Conservation (phyloP, 2,113 vertebrate genomes). For the Rynchops niger region DNA sequence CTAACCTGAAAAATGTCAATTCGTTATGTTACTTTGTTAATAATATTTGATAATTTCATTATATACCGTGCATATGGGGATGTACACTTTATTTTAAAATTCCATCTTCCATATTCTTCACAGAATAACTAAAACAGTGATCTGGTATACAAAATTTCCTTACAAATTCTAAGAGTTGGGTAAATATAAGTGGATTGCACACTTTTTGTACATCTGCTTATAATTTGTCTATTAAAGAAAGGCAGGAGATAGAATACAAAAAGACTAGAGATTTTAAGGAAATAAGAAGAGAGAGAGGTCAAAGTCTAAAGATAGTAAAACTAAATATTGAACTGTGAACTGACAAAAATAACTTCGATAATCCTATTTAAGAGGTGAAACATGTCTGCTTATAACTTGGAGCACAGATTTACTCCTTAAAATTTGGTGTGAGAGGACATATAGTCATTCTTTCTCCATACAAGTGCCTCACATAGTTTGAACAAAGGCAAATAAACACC, state of each 20-base stretch:
- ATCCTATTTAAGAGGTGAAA: background rate
- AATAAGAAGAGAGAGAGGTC: background rate
- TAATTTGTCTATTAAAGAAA: background rate
- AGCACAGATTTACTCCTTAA: background rate
- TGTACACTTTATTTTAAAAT: background rate
- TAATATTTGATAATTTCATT: background rate
- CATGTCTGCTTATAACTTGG: background rate
- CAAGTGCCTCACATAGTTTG: background rate
- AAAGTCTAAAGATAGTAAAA: background rate
- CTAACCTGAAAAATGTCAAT: background rate
- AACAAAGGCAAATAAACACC: background rate
- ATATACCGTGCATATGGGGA: background rate
- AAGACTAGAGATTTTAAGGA: background rate
- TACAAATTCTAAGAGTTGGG: background rate
- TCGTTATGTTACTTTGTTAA: background rate
- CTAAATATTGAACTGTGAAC: background rate
- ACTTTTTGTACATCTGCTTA: background rate
- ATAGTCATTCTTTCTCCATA: background rate
- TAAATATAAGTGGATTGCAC: background rate
- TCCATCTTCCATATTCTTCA: background rate
- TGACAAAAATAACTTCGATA: background rate
- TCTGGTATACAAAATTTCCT: background rate
- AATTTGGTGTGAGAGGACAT: background rate
- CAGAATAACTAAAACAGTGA: background rate
- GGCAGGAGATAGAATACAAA: background rate